Evolutionary conservation across 2,113 vertebrate species (phyloP), one percentile per base, ranked within the genome.

Genomic region (Tenrec ecaudatus): DNA sequence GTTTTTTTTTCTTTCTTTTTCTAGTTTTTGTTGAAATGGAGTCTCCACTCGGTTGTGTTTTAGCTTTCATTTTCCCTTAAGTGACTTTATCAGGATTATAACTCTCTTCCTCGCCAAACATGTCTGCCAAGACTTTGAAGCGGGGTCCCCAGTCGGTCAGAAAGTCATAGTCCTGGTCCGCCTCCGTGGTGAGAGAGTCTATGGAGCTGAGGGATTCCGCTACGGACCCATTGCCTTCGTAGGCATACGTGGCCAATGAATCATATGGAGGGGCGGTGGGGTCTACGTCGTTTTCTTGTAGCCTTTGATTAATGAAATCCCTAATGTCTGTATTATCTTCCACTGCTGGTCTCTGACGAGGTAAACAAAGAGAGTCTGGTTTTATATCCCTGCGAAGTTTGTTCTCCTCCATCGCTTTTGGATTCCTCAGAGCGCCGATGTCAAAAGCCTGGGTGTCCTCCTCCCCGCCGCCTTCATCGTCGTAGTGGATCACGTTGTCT

Each of bases 391-490:
- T 98, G 81, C 99, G 99, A 38, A 93, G 98, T 97, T 99, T 98
- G 93, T 99, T 99, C 60, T 99, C 99, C 92, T 99, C 99, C n/a
- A 99, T 98, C 22, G 97, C 99, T 97, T 99, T 99, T 53, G 99
- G 99, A 94, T 99, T 99, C 91, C 99, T 98, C 82, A 99, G 98
- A 5, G 99, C 99, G 33, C 99, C 99, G 62, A 99, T 99, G 97
- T 99, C 99, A 0, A 99, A 99, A 23, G 99, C 99, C 82, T 99
- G 99, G 6, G 99, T 99, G 97, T 99, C 99, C 94, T 99, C 99
- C 93, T 99, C 99, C 0, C 99, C 99, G 0, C 99, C 99, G 60
- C 99, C 99, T 96, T 99, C 99, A 36, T 99, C 99, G 86, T 99
- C 99, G 1, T 99, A 99, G 96, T 99, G 99, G 97, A 99, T 99